A percentile compares a stretch with the other conserved stretches of the same genome.
Evolutionary conservation across 2,113 vertebrate genomes (phyloP).

Genomic region (Platysternon megacephalum): DNA sequence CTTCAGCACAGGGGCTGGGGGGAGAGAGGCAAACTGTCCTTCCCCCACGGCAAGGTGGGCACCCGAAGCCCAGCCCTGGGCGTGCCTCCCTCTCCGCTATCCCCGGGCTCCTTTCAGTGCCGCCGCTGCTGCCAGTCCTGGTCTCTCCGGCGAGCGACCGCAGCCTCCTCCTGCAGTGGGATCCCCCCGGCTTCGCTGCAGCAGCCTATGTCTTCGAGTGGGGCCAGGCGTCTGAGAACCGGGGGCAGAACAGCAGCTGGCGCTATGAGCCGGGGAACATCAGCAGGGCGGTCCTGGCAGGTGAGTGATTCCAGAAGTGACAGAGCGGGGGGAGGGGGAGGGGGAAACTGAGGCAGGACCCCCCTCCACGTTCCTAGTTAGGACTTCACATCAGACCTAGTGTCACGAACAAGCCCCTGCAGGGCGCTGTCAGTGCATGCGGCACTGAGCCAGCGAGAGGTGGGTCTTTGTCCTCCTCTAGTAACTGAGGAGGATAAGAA

Average conservation of each 20-base stretch:
- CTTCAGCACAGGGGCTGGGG: neutral
- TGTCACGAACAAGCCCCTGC: neutral
- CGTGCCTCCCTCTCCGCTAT: neutral
- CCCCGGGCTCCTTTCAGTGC: neutral
- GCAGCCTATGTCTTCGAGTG: conserved; percentile 76
- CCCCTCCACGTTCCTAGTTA: neutral
- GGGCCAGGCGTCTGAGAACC: conserved; percentile 51
- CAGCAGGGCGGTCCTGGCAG: neutral
- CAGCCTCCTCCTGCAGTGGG: conserved; percentile 13
- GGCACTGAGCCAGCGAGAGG: neutral
- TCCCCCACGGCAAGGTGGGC: too few species aligned
- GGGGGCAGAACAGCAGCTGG: neutral
- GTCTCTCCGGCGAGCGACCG: neutral
- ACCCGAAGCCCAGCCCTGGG: too few species aligned
- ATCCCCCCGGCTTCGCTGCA: neutral
- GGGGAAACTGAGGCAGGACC: neutral
- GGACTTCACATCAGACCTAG: neutral
- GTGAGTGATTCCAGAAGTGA: neutral
- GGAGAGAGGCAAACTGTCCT: neutral
- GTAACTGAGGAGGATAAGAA: neutral
- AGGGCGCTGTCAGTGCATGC: neutral
- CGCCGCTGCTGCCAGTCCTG: neutral
- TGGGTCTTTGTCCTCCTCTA: neutral
- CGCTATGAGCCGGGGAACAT: neutral
- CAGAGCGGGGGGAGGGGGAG: too few species aligned